Conservation (phyloP, 2,797 vertebrate species). For the Leptatherina wallacei region DNA sequence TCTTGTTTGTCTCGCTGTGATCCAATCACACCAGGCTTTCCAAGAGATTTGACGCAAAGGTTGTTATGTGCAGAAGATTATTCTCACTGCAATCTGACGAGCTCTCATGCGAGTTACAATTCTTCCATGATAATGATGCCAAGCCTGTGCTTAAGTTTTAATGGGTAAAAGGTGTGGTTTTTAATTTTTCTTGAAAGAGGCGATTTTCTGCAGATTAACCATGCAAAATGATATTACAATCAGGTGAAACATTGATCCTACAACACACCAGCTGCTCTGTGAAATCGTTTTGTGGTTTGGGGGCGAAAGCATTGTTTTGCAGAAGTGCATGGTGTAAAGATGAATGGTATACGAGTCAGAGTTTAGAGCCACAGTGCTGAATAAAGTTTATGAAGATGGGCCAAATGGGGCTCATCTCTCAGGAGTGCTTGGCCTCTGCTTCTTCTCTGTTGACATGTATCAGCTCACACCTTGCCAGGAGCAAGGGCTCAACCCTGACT, state of each 20-base stretch:
- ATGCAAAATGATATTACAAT: slow-evolving; percentile 40
- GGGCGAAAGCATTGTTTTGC: slow-evolving; percentile 47
- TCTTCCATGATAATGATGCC: slow-evolving; percentile 51
- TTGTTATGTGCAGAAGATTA: slow-evolving; percentile 59
- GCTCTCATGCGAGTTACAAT: slow-evolving; percentile 54
- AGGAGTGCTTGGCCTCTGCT: slow-evolving; percentile 46
- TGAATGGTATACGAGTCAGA: slow-evolving; percentile 34
- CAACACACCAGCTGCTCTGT: slow-evolving; percentile 17
- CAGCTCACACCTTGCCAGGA: slow-evolving; percentile 55
- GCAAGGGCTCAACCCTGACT: slow-evolving; percentile 47
- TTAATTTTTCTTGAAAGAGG: slow-evolving; percentile 31
- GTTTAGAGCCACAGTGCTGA: slow-evolving; percentile 43
- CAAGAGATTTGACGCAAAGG: slow-evolving; percentile 58
- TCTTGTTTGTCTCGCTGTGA: slow-evolving; percentile 34
- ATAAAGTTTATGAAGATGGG: slow-evolving; percentile 48
- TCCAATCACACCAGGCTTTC: slow-evolving; percentile 51
- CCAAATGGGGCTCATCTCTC: slow-evolving; percentile 49
- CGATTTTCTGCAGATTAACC: slow-evolving; percentile 42
- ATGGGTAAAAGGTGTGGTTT: slow-evolving; percentile 21
- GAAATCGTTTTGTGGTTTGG: slow-evolving; percentile 37
- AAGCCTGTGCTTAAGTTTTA: slow-evolving; percentile 45
- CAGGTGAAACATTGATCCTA: slow-evolving; percentile 29
- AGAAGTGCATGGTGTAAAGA: slow-evolving; percentile 23
- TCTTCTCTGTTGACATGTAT: slow-evolving; percentile 56
- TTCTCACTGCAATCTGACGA: slow-evolving; percentile 55